Evolutionary conservation across 1,140 invertebrate species (phyloP).

Genomic region (Drosophila parvula): DNA sequence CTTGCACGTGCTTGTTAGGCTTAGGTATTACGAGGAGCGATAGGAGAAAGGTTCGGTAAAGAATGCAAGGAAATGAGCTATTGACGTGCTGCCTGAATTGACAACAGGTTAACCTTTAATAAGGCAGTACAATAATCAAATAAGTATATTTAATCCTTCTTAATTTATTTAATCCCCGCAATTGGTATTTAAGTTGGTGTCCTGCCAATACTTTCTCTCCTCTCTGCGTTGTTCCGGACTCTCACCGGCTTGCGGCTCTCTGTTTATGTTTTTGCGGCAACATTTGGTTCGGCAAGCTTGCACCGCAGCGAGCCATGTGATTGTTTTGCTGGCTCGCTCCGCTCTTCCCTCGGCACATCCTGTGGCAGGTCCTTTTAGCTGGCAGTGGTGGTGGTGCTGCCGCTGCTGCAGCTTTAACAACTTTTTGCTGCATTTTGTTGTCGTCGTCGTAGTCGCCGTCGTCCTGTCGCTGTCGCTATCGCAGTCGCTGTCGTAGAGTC

Average conservation of each 20-base stretch:
- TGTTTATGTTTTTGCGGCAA: slow-evolving; percentile 81
- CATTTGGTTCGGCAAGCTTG: slow-evolving; percentile 61
- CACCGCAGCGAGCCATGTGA: slow-evolving; percentile 70
- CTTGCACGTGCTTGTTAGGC: too few species aligned
- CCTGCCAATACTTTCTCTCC: not conserved
- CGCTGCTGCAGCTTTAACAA: slow-evolving; percentile 70
- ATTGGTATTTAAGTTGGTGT: slow-evolving; percentile 3
- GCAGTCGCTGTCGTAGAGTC: slow-evolving; percentile 42
- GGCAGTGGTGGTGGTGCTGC: slow-evolving; percentile 8
- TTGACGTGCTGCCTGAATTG: too few species aligned
- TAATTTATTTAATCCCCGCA: not conserved
- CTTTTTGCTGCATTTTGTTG: slow-evolving; percentile 76
- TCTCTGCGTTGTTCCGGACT: slow-evolving; percentile 41
- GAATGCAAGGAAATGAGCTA: too few species aligned
- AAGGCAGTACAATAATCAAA: not conserved
- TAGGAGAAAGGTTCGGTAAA: too few species aligned
- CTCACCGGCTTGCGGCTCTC: slow-evolving; percentile 68
- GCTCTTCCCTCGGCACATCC: slow-evolving; percentile 55
- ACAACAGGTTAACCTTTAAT: too few species aligned
- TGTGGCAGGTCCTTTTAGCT: slow-evolving; percentile 33
- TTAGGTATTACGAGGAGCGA: too few species aligned
- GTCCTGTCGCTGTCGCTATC: slow-evolving; percentile 36
- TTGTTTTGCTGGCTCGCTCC: slow-evolving; percentile 70
- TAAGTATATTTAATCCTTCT: not conserved
- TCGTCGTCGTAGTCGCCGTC: slow-evolving; percentile 24